Conservation (phyloP, 2,888 invertebrate species). For the Drosophila incognita region DNA sequence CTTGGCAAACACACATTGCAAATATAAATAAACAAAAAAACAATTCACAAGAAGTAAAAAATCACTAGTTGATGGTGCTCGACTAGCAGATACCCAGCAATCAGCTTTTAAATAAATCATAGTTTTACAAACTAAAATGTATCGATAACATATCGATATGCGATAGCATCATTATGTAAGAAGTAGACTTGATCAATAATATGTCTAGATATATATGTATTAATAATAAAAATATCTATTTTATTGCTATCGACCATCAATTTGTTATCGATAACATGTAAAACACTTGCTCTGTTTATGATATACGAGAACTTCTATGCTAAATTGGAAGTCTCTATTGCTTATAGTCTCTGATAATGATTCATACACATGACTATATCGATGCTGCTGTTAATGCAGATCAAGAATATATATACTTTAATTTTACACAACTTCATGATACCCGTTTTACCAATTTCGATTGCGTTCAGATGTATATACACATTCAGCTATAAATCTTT, state of each 20-base stretch:
- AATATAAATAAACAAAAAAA: constrained; percentile 35
- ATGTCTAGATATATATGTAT: neutral
- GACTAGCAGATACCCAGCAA: neutral
- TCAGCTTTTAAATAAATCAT: neutral
- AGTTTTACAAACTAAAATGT: neutral
- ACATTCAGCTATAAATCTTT: neutral
- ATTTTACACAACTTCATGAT: too few relatives aligned
- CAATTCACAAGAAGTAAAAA: constrained; percentile 14
- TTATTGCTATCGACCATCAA: neutral
- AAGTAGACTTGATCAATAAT: neutral
- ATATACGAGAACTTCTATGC: neutral
- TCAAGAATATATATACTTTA: neutral
- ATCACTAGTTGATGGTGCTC: neutral
- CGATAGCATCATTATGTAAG: neutral
- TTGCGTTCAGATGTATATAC: neutral
- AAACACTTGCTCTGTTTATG: neutral
- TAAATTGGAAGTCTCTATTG: neutral
- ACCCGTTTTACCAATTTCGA: neutral
- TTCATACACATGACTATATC: neutral
- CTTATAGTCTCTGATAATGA: neutral
- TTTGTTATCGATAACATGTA: neutral
- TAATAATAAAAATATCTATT: neutral
- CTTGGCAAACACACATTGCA: constrained; percentile 19
- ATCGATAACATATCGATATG: neutral
- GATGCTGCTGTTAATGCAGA: neutral